Evolutionary conservation across 2,888 invertebrate genomes (phyloP).

Genomic region (Papilio protenor): DNA sequence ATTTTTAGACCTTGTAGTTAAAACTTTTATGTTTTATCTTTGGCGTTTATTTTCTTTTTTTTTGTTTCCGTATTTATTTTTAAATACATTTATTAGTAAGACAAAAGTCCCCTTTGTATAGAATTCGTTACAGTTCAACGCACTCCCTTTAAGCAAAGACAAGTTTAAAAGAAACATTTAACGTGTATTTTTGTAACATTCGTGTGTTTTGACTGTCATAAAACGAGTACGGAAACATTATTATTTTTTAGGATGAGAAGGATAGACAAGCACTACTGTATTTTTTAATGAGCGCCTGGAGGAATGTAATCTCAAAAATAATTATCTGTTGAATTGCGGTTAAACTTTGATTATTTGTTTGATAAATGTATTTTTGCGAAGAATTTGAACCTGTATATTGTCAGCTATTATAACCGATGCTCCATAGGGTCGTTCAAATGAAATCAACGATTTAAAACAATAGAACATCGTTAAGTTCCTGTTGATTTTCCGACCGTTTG

Average conservation of each 20-base stretch:
- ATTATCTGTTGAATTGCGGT: background rate
- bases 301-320: background rate
- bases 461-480: conserved; percentile 14
- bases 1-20: background rate
- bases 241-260: background rate
- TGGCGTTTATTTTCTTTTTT: background rate
- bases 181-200: background rate
- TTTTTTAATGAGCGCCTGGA: background rate
- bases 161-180: background rate
- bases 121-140: conserved; percentile 66
- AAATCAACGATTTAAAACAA: conserved; percentile 18
- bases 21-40: background rate
- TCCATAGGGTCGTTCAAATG: background rate
- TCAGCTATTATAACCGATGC: conserved; percentile 33
- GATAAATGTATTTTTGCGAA: too few species aligned
- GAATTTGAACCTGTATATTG: background rate
- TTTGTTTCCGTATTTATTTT: conserved; percentile 45
- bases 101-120: conserved; percentile 66
- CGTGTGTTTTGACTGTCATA: background rate
- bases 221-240: background rate
- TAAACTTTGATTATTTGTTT: too few species aligned
- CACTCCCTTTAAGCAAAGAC: conserved; percentile 43
- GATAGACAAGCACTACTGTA: background rate
- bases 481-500: conserved; percentile 20
- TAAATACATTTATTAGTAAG: conserved; percentile 59